phyloP scores from a whole-genome alignment of 1,140 invertebrate genomes.

The Hirudo medicinalis region DNA sequence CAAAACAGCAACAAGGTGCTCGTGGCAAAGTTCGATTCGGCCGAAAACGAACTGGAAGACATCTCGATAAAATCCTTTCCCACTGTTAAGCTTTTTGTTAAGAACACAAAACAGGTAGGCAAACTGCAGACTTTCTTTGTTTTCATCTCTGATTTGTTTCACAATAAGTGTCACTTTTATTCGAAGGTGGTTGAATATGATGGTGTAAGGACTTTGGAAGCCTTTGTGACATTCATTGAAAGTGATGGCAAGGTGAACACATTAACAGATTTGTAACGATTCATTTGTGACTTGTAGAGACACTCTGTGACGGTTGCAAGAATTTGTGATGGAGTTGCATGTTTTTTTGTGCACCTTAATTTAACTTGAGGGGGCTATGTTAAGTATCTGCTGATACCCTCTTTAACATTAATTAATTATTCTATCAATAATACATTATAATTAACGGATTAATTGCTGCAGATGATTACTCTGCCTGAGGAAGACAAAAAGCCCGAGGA shows the following conservation, averaged over 20 bases:
- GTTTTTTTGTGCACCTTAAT: no score
- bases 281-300: no score
- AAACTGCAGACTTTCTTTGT: neutral
- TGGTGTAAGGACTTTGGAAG: constrained; percentile 85
- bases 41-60: constrained; percentile 80
- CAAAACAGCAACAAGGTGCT: constrained; percentile 68
- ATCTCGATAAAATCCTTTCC: constrained; percentile 83
- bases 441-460: no score
- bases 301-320: no score
- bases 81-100: constrained; percentile 86
- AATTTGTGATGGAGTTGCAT: no score
- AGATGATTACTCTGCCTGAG: constrained; percentile 24
- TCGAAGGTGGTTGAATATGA: constrained; percentile 71
- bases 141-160: no score
- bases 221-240: constrained; percentile 70
- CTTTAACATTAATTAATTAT: no score
- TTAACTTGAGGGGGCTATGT: no score
- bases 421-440: no score
- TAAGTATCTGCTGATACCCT: no score
- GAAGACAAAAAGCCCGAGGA: constrained; percentile 31
- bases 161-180: no score
- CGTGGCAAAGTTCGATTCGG: constrained; percentile 96
- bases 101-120: constrained; percentile 70
- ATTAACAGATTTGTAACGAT: no score
- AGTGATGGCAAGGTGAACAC: constrained; percentile 32